Evolutionary conservation across 1,140 invertebrate genomes (phyloP), one percentile per base, ranked within the genome.

Genomic region (Neodiprion pinetum): DNA sequence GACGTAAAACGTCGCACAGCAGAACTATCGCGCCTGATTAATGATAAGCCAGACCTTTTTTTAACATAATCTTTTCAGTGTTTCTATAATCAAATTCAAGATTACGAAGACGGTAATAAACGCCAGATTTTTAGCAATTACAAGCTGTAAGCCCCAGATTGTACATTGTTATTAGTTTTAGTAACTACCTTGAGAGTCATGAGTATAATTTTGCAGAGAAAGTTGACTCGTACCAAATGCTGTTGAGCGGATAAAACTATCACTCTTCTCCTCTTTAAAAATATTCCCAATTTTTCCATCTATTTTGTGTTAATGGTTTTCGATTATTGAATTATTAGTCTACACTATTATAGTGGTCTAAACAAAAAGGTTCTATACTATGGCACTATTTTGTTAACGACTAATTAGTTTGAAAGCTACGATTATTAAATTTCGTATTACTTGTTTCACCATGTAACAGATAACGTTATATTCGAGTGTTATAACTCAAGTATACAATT

Each of bases 191-290:
- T n/a, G 1, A 11, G 50, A 53, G 50, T 53, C 10, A 21, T 21
- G 17, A 53, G n/a, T 53, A 53, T 53, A 53, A 53, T 53, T n/a
- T 11, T 53, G 17, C 0, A 21, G n/a, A 53, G 50, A 14, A 53
- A 53, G 50, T 53, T 53, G 50, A 14, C 50, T 53, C 50, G 50
- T 53, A 53, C 50, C n/a, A 14, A 14, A 14, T 53, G 1, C 1
- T 53, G 50, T n/a, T 53, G 1, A 14, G 10, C n/a, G 1, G 50
- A 14, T 53, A 14, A 53, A 53, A 53, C 50, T 53, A 11, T 53
- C 50, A 53, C 50, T n/a, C 50, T 11, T 80, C 74, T 86, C 82
- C 76, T 85, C 84, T 76, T 85, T 85, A 83, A 85, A 85, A 67
- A 86, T 83, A 72, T 84, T 80, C 78, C 76, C 77, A 74, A 85